phyloP scores from a whole-genome alignment of 2,797 vertebrate species.

The Gobionotothen gibberifrons region DNA sequence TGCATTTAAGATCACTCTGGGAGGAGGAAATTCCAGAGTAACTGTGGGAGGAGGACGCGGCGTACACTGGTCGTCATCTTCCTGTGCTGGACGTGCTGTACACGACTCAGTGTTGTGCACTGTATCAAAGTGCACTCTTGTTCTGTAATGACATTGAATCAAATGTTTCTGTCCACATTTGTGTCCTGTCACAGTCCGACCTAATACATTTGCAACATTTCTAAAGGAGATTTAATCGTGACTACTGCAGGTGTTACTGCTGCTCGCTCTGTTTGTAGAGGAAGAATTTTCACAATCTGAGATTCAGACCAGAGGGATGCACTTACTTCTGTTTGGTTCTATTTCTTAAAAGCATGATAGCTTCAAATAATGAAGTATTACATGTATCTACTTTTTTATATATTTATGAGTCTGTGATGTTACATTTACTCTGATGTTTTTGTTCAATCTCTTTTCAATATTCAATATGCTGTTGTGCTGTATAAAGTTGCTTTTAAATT shows the following conservation, averaged over 20 bases:
- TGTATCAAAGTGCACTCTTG: not conserved
- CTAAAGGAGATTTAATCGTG: not conserved
- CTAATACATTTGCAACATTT: not conserved
- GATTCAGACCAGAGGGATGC: not conserved
- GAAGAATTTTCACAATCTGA: not conserved
- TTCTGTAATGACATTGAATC: not conserved
- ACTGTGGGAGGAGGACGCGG: slow-evolving; percentile 24
- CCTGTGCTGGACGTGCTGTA: not conserved
- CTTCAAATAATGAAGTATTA: not conserved
- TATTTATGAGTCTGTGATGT: no score
- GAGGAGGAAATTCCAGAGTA: slow-evolving; percentile 6
- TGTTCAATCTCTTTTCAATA: not conserved
- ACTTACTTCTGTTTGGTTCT: not conserved
- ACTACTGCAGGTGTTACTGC: not conserved
- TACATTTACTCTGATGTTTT: not conserved
- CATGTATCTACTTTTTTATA: not conserved
- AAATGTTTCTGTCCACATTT: not conserved
- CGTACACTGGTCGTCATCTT: slow-evolving; percentile 1
- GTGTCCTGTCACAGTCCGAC: not conserved
- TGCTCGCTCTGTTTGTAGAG: not conserved
- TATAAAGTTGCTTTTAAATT: not conserved
- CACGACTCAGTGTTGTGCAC: not conserved
- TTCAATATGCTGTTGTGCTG: not conserved
- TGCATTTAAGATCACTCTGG: slow-evolving; percentile 31
- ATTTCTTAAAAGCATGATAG: not conserved